These are phyloP conservation scores for Lasioglossum pauxillum DNA, from an alignment of 2,888 invertebrate species.

Conservation along the genomic window DNA sequence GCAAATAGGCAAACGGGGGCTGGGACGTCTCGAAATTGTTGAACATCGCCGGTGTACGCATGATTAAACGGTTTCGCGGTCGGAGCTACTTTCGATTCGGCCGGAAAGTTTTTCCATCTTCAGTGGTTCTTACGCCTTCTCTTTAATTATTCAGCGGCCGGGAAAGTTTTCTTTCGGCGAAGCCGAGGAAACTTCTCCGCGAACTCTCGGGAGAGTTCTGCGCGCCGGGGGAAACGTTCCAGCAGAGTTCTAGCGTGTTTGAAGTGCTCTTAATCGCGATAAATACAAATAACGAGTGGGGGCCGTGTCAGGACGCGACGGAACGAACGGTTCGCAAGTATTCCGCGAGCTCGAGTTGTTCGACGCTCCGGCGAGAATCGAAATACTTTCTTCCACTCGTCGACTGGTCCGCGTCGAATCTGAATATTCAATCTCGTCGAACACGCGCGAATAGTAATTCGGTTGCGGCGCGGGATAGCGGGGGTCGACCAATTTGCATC, in stretches of 20 bases:
- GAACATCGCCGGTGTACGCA: not conserved
- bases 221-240: not conserved
- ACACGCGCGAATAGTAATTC: slow-evolving; percentile 3
- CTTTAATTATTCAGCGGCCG: slow-evolving; percentile 43
- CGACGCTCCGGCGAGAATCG: not conserved
- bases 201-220: not conserved
- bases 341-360: not conserved
- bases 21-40: not conserved
- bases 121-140: slow-evolving; percentile 25
- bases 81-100: not conserved
- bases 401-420: slow-evolving; percentile 5
- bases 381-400: slow-evolving; percentile 1
- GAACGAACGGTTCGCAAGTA: not conserved
- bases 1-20: not conserved
- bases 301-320: not conserved
- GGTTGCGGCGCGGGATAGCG: not conserved
- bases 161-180: slow-evolving; percentile 10
- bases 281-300: not conserved
- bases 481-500: not conserved
- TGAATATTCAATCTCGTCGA: slow-evolving; percentile 41
- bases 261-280: slow-evolving; percentile 3
- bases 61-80: slow-evolving; percentile 7
- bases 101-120: not conserved
- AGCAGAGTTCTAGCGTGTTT: not conserved
- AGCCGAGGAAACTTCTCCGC: not conserved